Evolutionary conservation across 2,113 vertebrate species (phyloP), one percentile per base, ranked within the genome.

Genomic region (Girardinichthys multiradiatus): DNA sequence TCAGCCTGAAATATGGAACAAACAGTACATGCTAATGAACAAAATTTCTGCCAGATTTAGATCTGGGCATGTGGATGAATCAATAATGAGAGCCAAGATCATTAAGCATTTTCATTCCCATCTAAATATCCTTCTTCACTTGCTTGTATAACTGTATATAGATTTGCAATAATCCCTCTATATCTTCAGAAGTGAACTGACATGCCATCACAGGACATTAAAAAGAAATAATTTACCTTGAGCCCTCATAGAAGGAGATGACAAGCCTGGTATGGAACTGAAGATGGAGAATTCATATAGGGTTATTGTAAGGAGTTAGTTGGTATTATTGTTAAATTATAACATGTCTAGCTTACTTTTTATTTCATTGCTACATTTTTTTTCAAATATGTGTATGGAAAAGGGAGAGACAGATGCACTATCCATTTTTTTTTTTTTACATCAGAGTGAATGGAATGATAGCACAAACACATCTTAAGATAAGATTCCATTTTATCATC

Each of bases 1-100:
- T 68, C 35, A 74, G 30, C 61, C 10, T 76, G n/a, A 78, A 68
- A 68, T 48, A 74, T 68, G 42, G 42, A 84, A 64, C 51, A 61
- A 73, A 64, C 35, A 42, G 21, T 21, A 61, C 37, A 70, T 72
- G 64, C 30, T 30, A 48, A 57, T 70, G 71, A 72, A 79, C 69
- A 76, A 30, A 30, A 9, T 62, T 59, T 57, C 37, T 74, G 42
- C 15, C 67, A 60, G 62, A 17, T 65, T 19, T 13, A 59, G 37
- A 57, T 12, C 4, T 58, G 57, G 70, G 59, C 35, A 35, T 37
- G 62, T 29, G 27, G 77, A 71, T 77, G 51, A 74, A 72, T 82
- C 62, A 74, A 75, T 79, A 29, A 81, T 51, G 57, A 54, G 42
- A 64, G 42, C 12, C 26, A 59, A 30, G 58, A 58, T 67, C 35